Evolutionary conservation across 1,140 invertebrate species (phyloP), one percentile per base, ranked within the genome.

Genomic region (Neotoxoptera formosana): DNA sequence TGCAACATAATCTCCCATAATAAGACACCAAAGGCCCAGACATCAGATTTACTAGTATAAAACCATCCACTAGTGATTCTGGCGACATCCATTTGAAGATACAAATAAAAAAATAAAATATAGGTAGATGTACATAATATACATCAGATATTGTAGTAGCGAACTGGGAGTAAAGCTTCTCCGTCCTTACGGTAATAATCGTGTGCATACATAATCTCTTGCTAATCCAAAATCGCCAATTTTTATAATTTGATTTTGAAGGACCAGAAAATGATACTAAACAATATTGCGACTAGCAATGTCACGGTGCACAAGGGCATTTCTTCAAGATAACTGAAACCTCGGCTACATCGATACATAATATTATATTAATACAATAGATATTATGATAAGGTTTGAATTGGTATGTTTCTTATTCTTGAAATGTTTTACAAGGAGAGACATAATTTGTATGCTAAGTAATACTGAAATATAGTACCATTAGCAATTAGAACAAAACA

Each of bases 1-100:
- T 99, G 95, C 0, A 98, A 98, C 94, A 99, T 96, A 17, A 99
- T 98, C 96, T 99, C 99, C 99, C 99, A 99, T 95, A 99, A 97
- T 14, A 99, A 95, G 0, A 99, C 98, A 3, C 98, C 99, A 96
- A 99, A 99, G 0, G 99, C 97, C 99, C 98, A 99, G 0, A 99
- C 98, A 95, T 99, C 99, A 2, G 98, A 98, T 95, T 99, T 98
- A 25, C 97, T 97, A 0, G 98, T 99, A 94, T 99, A 99, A 3
- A 99, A 0, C 98, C 98, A 95, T 99, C 98, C 0, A 98, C 97
- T 1, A 99, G 95, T 34, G 98, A 98, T 95, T 99, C 99, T 14
- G 98, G 98, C 0, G 98, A 97, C 98, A 99, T 99, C 98, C 98
- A 99, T 81, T 94, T 94, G 6, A 14, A 14, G 41, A 41, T 2